Percentiles rank a stretch among this genome's conserved stretches.
Conservation (phyloP, 1,140 invertebrate genomes). For the Cylas formicarius region DNA sequence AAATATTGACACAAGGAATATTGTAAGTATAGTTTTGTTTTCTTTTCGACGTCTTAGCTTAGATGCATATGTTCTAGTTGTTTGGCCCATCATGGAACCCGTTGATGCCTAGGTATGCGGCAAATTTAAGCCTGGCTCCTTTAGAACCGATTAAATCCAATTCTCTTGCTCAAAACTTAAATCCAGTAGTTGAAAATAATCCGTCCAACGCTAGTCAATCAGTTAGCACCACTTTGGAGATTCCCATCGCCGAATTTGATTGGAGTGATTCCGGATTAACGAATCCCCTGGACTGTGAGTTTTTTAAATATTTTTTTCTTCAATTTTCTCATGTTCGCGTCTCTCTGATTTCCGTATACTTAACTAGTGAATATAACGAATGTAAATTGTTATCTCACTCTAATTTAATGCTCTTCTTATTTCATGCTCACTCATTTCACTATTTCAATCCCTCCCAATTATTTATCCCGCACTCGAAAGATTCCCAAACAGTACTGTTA, state of each 20-base stretch:
- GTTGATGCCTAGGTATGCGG: constrained; percentile 69
- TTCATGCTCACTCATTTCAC: constrained; percentile 30
- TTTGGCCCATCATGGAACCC: constrained; percentile 72
- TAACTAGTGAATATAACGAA: too few species aligned
- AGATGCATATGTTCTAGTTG: constrained; percentile 48
- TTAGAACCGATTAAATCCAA: constrained; percentile 63
- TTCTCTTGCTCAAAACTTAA: constrained; percentile 26
- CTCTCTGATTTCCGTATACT: too few species aligned
- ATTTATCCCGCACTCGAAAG: constrained; percentile 18
- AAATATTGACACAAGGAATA: constrained; percentile 75
- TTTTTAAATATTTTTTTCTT: not conserved
- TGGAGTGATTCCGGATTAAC: constrained; percentile 57
- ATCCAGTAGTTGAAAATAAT: constrained; percentile 1
- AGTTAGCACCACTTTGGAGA: constrained; percentile 33
- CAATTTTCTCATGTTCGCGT: too few species aligned
- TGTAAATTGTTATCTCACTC: too few species aligned
- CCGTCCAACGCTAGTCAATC: constrained; percentile 28
- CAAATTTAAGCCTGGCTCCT: constrained; percentile 65
- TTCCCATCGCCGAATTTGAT: constrained; percentile 58
- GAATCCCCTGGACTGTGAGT: constrained; percentile 61
- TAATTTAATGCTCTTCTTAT: constrained; percentile 16
- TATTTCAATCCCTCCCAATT: not conserved
- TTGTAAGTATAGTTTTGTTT: constrained; percentile 54
- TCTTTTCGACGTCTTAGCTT: not conserved
- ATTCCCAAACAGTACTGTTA: constrained; percentile 32